phyloP scores from a whole-genome alignment of 2,797 vertebrate genomes.

The Coracias cyanogaster region DNA sequence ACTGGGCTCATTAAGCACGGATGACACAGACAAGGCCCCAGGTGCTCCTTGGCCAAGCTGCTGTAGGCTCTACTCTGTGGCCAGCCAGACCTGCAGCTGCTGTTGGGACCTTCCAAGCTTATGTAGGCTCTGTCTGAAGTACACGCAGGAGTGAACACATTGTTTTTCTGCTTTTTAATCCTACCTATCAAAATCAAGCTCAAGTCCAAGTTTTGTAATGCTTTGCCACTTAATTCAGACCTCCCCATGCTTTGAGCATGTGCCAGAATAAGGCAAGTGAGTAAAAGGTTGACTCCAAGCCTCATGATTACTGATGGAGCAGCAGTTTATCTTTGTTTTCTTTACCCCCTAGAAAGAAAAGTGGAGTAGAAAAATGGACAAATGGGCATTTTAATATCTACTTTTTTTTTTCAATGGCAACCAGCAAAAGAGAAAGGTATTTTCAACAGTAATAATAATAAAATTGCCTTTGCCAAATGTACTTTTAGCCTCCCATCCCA shows the following conservation, averaged over 20 bases:
- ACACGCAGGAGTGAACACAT: not conserved
- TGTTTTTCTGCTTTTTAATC: not conserved
- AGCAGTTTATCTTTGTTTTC: not conserved
- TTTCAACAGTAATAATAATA: not conserved
- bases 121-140: not conserved
- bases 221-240: not conserved
- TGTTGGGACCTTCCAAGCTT: slow-evolving; percentile 24
- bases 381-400: not conserved
- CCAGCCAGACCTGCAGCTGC: slow-evolving; percentile 13
- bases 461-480: not conserved
- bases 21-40: not conserved
- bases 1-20: not conserved
- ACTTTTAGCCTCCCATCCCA: not conserved
- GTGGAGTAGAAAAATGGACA: not conserved
- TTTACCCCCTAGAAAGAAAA: not conserved
- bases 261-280: not conserved
- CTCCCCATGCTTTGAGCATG: rapidly evolving
- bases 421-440: not conserved
- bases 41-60: not conserved
- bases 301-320: not conserved
- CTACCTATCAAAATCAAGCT: not conserved
- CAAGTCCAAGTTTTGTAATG: not conserved
- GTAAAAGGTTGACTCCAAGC: not conserved
- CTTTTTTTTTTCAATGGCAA: not conserved
- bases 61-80: not conserved